phyloP scores from a whole-genome alignment of 2,797 vertebrate genomes.

The Tapirus indicus region DNA sequence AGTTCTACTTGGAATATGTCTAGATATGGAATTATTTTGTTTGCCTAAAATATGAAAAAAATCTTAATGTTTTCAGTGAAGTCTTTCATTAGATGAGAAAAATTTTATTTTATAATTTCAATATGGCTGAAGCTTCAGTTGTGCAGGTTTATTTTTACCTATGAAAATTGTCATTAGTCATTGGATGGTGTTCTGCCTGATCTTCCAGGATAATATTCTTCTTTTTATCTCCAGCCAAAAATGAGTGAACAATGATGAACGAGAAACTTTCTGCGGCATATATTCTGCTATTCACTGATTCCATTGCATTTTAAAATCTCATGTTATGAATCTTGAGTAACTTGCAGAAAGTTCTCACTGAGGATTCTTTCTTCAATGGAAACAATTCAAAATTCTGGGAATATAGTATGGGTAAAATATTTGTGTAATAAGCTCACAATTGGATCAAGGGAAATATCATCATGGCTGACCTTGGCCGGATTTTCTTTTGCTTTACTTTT shows the following conservation, averaged over 20 bases:
- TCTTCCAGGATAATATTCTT: background rate
- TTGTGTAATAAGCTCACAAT: background rate
- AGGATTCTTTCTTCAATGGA: background rate
- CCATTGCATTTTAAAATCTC: background rate
- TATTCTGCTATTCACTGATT: background rate
- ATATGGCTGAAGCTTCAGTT: background rate
- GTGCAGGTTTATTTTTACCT: background rate
- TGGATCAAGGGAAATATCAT: background rate
- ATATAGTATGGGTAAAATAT: background rate
- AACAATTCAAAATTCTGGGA: background rate
- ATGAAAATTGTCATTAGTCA: conserved; percentile 3
- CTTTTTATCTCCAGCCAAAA: conserved; percentile 16
- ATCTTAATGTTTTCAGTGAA: background rate
- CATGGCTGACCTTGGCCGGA: background rate
- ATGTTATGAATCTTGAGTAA: background rate
- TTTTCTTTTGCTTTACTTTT: background rate
- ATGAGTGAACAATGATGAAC: conserved; percentile 22
- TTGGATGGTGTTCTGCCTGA: background rate
- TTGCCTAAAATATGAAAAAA: background rate
- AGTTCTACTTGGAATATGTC: background rate
- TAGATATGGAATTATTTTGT: background rate
- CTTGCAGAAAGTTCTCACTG: background rate
- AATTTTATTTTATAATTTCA: conserved; percentile 10
- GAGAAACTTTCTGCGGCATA: background rate
- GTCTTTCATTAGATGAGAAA: background rate